Base-by-base conservation (phyloP, 2,113 vertebrate species). In the Procavia capensis region DNA sequence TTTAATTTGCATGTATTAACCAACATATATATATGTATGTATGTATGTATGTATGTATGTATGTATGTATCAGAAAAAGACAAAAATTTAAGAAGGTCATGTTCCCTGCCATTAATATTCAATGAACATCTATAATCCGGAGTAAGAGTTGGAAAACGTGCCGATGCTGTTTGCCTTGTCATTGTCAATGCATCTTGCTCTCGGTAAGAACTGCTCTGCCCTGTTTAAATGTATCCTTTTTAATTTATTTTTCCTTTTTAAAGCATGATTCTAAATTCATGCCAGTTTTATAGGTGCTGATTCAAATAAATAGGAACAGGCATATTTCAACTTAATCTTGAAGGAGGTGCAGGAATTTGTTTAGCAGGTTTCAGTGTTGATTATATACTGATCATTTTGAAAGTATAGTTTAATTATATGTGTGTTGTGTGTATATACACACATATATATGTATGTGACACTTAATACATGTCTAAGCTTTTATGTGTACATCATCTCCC, bases 1-100 rank as follows among this genome's bases (percentile, higher is more conserved):
- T 72, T 94, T 57, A 57, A 90, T 88, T 92, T 95, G 41, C 89
- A 66, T 41, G 34, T 80, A 64, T 94, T 86, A 92, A 41, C 41
- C 27, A n/a, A n/a, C n/a, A n/a, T n/a, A n/a, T n/a, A n/a, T n/a
- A n/a, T n/a, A n/a, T n/a, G n/a, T n/a, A n/a, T n/a, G n/a, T n/a
- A n/a, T n/a, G n/a, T n/a, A n/a, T n/a, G n/a, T n/a, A n/a, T n/a
- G n/a, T n/a, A n/a, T n/a, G n/a, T n/a, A n/a, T n/a, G n/a, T n/a
- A n/a, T n/a, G n/a, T n/a, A n/a, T n/a, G n/a, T 13, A 54, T 50
- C 9, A 87, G 81, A 87, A 88, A 76, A 17, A 85, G 61, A 93
- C 20, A 72, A 64, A 50, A 82, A 89, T 31, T 1, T 74, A 61
- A 43, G 41, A 41, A 57, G 78, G 50, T 82, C 74, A 61, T 36